phyloP scores from a whole-genome alignment of 2,888 invertebrate species.

The Leptinotarsa peninsularis region DNA sequence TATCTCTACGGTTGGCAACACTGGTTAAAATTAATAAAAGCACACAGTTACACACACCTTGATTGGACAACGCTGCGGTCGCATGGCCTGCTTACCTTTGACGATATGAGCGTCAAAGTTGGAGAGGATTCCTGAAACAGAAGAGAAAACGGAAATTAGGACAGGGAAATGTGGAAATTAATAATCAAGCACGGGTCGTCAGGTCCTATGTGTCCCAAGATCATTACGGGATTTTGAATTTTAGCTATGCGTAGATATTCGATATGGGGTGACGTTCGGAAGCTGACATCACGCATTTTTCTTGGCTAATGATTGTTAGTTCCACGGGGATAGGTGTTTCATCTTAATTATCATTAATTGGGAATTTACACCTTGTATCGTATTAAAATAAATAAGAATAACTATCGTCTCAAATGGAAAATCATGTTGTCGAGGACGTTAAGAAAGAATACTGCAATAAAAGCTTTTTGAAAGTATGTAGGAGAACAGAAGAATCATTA shows the following conservation, averaged over 20 bases:
- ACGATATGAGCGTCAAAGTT: constrained; percentile 82
- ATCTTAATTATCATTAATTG: background rate
- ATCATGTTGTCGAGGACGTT: too few species aligned
- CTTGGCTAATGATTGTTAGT: background rate
- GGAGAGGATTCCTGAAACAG: constrained; percentile 82
- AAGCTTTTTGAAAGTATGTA: too few species aligned
- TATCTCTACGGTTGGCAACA: constrained; percentile 23
- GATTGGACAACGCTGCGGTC: constrained; percentile 67
- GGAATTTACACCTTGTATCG: background rate
- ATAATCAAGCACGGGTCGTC: constrained; percentile 3
- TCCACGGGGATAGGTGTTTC: background rate
- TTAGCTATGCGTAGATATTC: background rate
- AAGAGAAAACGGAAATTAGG: constrained; percentile 62
- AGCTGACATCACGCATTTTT: background rate
- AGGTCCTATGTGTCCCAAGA: background rate
- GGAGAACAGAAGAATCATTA: too few species aligned
- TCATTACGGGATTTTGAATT: constrained; percentile 1
- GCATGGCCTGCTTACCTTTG: constrained; percentile 78
- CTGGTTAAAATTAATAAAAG: constrained; percentile 43
- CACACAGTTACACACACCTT: constrained; percentile 66
- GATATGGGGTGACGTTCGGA: background rate
- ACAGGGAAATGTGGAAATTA: constrained; percentile 11
- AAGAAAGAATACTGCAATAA: too few species aligned
- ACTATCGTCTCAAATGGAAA: too few species aligned
- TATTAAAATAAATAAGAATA: too few species aligned